A percentile compares a stretch with the other conserved stretches of the same genome.
phyloP scores from a whole-genome alignment of 2,113 vertebrate genomes.

The Onychostoma macrolepis region DNA sequence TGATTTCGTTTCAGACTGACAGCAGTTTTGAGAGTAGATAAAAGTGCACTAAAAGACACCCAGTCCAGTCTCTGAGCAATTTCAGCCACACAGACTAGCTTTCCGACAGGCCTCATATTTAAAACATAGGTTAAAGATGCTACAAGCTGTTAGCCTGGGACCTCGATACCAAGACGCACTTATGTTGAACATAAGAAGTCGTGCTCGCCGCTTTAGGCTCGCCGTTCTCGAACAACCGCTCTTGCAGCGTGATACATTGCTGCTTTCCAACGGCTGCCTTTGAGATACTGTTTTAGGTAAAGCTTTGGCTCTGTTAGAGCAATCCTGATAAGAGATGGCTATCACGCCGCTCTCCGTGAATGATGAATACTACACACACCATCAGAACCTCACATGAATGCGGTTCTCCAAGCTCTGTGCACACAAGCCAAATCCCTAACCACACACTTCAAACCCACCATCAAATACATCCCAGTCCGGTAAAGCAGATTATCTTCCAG shows the following conservation, averaged over 20 bases:
- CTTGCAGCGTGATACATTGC: slow-evolving; percentile 24
- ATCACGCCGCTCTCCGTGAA: slow-evolving; percentile 31
- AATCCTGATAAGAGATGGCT: slow-evolving; percentile 46
- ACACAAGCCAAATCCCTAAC: slow-evolving; percentile 19
- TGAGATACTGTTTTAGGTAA: slow-evolving; percentile 45
- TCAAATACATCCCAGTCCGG: slow-evolving; percentile 20
- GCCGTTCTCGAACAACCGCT: neutral
- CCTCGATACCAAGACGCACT: neutral
- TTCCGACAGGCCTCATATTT: slow-evolving; percentile 25
- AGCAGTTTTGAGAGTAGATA: slow-evolving; percentile 2
- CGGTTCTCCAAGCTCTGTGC: slow-evolving; percentile 20
- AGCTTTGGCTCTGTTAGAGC: slow-evolving; percentile 40
- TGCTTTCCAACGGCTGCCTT: slow-evolving; percentile 14
- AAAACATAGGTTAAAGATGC: slow-evolving; percentile 24
- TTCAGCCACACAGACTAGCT: neutral
- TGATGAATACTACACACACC: slow-evolving; percentile 39
- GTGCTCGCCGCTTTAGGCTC: neutral
- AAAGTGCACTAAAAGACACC: neutral
- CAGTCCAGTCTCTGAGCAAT: slow-evolving; percentile 21
- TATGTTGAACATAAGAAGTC: neutral
- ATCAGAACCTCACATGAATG: slow-evolving; percentile 1
- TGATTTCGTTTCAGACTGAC: neutral
- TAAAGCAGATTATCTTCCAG: slow-evolving; percentile 14
- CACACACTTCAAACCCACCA: slow-evolving; percentile 2
- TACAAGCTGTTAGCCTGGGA: neutral